Base-by-base conservation (phyloP, 2,797 vertebrate genomes). In the Mormyrops boulengeri region DNA sequence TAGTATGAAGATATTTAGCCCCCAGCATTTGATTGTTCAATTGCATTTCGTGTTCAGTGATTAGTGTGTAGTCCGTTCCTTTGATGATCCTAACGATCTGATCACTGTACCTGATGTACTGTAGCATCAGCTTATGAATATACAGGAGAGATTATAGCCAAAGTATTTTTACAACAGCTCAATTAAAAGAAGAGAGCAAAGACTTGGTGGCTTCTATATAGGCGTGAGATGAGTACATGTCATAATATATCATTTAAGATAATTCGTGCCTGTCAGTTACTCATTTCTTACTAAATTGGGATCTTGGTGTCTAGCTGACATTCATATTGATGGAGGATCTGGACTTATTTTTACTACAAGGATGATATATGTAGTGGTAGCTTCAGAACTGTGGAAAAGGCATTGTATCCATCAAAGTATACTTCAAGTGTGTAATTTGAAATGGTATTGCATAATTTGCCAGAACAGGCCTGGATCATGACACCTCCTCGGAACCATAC, bases 101-200 rank as follows among this genome's bases (percentile, higher is more conserved):
- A 60, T 38, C 38, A 85, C 9, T 22, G 4, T 62, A 89, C 60
- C 41, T 47, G 6, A 85, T 30, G 41, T 26, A 69, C 34, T 66
- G 82, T 53, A 17, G 9, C 60, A 73, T 80, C 85, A 87, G 89
- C 85, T 87, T 14, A 12, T 47, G 49, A 49, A 89, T 77, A 77
- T 69, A 9, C 30, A 89, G 52, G 19, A 84, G 77, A 47, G 49
- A 85, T 85, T 60, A 66, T 49, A 85, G n/a, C 38, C 57, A 49
- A 66, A 85, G 49, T 87, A 87, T 85, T 85, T 85, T 73, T 38
- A 49, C 52, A 87, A 87, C 34, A 77, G 44, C 47, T 80, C 85
- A 44, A 80, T 89, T 77, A 89, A 60, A 77, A 87, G 50, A 66
- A 57, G 5, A 49, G 62, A 44, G 73, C 19, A 87, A 9, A 11